phyloP scores from a whole-genome alignment of 2,888 invertebrate species.

The Lasioglossum oenotherae region DNA sequence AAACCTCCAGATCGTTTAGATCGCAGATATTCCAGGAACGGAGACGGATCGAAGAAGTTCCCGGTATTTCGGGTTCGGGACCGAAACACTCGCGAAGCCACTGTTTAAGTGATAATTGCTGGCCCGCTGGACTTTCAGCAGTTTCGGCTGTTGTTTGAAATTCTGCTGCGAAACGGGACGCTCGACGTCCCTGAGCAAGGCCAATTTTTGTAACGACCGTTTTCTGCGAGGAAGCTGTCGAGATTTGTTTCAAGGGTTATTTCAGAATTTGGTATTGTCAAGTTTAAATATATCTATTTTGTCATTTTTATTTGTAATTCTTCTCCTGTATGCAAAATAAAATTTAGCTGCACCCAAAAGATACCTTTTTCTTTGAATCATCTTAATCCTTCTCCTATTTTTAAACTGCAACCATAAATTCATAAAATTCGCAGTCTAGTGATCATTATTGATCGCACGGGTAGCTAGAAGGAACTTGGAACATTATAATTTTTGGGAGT shows the following conservation, averaged over 20 bases:
- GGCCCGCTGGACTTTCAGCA: background rate
- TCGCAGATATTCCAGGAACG: constrained; percentile 55
- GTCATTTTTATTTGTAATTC: no score
- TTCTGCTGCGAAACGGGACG: background rate
- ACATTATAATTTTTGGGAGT: background rate
- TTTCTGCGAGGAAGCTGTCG: background rate
- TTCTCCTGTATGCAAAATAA: no score
- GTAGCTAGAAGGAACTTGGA: background rate
- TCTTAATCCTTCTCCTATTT: no score
- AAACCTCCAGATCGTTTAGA: constrained; percentile 59
- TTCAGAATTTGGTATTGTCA: background rate
- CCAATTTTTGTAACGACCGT: background rate
- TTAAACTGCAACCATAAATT: no score
- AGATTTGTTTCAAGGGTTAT: no score
- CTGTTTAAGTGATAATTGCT: constrained; percentile 31
- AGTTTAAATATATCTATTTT: background rate
- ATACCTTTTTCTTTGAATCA: no score
- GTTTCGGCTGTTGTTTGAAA: background rate
- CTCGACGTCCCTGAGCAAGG: background rate
- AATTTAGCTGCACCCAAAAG: no score
- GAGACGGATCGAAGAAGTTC: constrained; percentile 49
- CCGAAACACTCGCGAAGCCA: background rate
- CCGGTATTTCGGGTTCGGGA: constrained; percentile 20
- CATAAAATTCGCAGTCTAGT: no score
- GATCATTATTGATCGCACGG: background rate